Base-by-base conservation (phyloP, 1,140 invertebrate genomes). In the Papilio glaucus region DNA sequence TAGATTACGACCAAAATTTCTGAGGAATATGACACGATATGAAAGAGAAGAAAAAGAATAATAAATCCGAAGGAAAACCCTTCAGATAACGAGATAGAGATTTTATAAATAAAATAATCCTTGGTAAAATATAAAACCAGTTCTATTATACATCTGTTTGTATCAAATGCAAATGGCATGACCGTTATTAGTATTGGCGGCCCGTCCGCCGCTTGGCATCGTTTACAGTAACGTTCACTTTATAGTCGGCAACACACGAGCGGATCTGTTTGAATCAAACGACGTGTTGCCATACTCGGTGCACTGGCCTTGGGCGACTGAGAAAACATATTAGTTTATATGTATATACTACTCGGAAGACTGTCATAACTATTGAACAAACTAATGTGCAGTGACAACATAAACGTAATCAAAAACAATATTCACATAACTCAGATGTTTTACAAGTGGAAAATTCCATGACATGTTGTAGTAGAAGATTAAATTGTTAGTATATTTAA, bases 211-310 rank as follows among this genome's bases (percentile, higher is more conserved):
- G 39, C 21, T 67, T 26, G 21, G 63, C 63, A 41, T 67, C 62
- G 37, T 65, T 42, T 37, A 62, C 63, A 67, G 63, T 67, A 67
- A 42, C 39, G 63, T 67, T 42, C 63, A 42, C 21, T 67, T 67
- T 42, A 39, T 42, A 67, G 63, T 15, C 24, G 53, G 21, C 53
- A 26, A 26, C 39, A 45, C 38, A 39, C 21, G 63, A 67, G 63
- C 63, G 62, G 61, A 65, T 65, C 18, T 38, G n/a, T 38, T 65
- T 21, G 63, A 67, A 67, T 67, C 63, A 67, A 42, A 41, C 63
- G 18, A 45, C 63, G 24, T 60, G 29, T 60, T 60, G 18, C 63
- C 33, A 41, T 65, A 65, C 62, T 65, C 15, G 62, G 15, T 13
- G 41, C 33, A 39, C 12, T 15, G 38, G 62, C 62, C 62, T 65